These are phyloP conservation scores for Polypterus senegalus DNA, from an alignment of 2,113 vertebrate genomes.

Conservation along the genomic window DNA sequence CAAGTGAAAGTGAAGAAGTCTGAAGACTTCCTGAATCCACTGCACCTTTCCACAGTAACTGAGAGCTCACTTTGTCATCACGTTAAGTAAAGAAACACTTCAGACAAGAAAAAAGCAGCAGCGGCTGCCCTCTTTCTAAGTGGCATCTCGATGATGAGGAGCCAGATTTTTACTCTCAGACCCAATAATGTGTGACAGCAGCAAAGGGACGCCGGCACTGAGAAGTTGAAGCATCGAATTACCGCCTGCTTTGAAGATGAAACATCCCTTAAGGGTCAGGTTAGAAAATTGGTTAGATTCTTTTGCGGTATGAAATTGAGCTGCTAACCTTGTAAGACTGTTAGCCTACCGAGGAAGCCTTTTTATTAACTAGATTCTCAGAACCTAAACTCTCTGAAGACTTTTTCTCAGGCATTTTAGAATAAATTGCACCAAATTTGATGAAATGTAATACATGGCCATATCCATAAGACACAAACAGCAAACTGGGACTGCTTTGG, in stretches of 20 bases:
- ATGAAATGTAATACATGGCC: too few relatives aligned
- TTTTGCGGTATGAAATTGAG: slow-evolving; percentile 6
- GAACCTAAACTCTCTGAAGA: too few relatives aligned
- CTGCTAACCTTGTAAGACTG: slow-evolving; percentile 1
- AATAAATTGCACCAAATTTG: too few relatives aligned
- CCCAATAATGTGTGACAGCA: slow-evolving; percentile 11
- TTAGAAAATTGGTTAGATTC: slow-evolving; percentile 9
- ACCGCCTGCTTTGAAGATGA: slow-evolving; percentile 12
- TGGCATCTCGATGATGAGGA: background rate
- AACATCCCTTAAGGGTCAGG: slow-evolving; percentile 6
- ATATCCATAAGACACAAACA: too few relatives aligned
- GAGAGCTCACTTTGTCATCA: too few relatives aligned
- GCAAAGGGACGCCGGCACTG: slow-evolving; percentile 1
- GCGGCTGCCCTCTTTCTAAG: background rate
- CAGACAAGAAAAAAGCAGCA: background rate
- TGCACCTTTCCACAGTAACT: too few relatives aligned
- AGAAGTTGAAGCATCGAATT: slow-evolving; percentile 12
- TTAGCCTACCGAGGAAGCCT: background rate
- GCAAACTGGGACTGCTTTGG: too few relatives aligned
- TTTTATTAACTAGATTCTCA: background rate
- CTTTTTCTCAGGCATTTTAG: too few relatives aligned
- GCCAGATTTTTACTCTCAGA: slow-evolving; percentile 7
- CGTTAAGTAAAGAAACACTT: too few relatives aligned
- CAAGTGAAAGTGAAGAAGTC: too few relatives aligned
- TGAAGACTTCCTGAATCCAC: too few relatives aligned